Base-by-base conservation (phyloP, 2,888 invertebrate genomes). In the Pandemis cinnamomeana region DNA sequence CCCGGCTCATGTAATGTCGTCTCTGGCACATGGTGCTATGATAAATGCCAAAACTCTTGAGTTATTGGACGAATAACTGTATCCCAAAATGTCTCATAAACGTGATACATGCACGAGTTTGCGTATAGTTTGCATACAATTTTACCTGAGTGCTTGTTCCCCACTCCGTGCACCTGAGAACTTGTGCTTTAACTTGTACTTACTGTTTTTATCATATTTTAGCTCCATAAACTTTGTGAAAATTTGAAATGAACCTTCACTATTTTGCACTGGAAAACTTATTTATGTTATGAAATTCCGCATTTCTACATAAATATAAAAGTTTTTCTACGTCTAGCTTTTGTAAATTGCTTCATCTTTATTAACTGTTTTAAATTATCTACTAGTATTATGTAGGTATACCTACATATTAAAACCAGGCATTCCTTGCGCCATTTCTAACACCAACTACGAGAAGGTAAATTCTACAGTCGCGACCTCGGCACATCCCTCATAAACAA, bases 1-100 rank as follows among this genome's bases (percentile, higher is more conserved):
- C 64, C 83, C 80, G 66, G 53, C 53, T 71, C 67, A 60, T 51
- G 66, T 67, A 55, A 70, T 71, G 44, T 72, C 46, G 74, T 71
- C 58, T 60, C 67, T 66, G 78, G 77, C 81, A 79, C 82, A 81
- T 78, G 82, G 85, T 77, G 83, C 84, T 84, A 86, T 86, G 86
- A 85, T 84, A 84, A 82, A 75, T 75, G 67, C 41, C 69, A 27
- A 64, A 74, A 63, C 68, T 71, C 71, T 62, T 69, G 68, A 69
- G 68, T 72, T 67, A 71, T 72, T 69, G 68, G 68, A 69, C 48
- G 63, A 64, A 72, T 69, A 63, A 51, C 58, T 72, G 67, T 62
- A 58, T 58, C 68, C 58, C 7, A 55, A 55, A 58, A 68, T 42
- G 63, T 64, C 48, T 48, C 58, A 48, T 72, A 63, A 72, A 71